Conservation (phyloP, 2,888 invertebrate genomes). For the Drosophila pegasa region DNA sequence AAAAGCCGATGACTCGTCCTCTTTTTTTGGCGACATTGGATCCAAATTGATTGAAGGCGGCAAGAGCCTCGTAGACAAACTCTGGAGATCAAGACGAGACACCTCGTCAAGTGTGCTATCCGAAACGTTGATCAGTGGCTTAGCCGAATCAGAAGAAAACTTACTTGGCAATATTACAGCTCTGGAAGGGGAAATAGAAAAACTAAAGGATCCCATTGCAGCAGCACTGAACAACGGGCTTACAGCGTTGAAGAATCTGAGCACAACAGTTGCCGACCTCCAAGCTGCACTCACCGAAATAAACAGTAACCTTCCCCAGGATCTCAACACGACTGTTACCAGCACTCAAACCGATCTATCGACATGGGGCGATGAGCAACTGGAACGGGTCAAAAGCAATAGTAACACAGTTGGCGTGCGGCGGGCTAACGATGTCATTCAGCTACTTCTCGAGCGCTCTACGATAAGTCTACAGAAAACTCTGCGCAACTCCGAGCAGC, state of each 20-base stretch:
- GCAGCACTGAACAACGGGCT: background rate
- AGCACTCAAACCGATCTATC: background rate
- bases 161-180: background rate
- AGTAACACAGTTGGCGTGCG: background rate
- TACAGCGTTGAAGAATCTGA: background rate
- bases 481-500: background rate
- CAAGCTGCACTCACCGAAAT: background rate
- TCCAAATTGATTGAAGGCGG: background rate
- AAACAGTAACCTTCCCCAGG: background rate
- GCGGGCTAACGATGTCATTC: background rate
- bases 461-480: rapidly evolving
- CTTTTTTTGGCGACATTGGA: background rate
- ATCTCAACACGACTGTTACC: background rate
- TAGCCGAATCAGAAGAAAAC: background rate
- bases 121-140: background rate
- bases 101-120: background rate
- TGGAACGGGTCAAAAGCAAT: background rate
- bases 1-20: background rate
- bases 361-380: background rate
- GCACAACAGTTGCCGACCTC: background rate
- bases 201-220: background rate
- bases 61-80: background rate
- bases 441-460: background rate
- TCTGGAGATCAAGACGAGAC: background rate
- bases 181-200: background rate